Conservation (phyloP, 2,888 invertebrate species). For the Xanthia icteritia region DNA sequence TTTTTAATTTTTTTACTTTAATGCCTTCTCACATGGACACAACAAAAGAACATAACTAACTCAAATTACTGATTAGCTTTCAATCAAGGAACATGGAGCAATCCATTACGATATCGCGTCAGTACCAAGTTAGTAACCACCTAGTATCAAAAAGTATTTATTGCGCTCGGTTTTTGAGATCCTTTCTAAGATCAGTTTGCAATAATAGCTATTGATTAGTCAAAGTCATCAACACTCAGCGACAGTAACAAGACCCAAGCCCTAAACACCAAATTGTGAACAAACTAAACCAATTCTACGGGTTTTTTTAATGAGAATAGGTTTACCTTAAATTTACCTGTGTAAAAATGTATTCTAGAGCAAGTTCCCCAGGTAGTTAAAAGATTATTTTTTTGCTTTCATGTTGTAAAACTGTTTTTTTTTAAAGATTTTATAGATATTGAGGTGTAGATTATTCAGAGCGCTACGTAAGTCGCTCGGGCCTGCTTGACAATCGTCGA, state of each 20-base stretch:
- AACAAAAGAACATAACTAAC: neutral
- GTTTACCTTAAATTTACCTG: neutral
- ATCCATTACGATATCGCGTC: neutral
- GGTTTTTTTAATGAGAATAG: neutral
- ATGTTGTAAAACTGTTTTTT: no score
- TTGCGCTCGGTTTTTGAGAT: neutral
- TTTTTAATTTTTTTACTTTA: neutral
- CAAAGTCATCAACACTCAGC: no score
- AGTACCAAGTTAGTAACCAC: neutral
- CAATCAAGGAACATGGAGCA: neutral
- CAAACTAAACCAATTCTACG: neutral
- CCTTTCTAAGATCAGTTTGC: neutral
- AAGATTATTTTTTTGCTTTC: neutral
- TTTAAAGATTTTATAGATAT: neutral
- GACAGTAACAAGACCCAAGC: no score
- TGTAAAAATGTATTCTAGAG: neutral
- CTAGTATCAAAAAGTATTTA: neutral
- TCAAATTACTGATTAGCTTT: neutral
- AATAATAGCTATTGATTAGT: no score
- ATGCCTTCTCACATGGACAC: neutral
- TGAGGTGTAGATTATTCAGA: neutral
- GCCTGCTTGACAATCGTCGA: neutral
- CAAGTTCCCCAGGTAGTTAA: neutral
- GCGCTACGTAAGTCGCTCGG: neutral
- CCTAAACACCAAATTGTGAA: neutral